Evolutionary conservation across 2,113 vertebrate species (phyloP).

Genomic region (Sorex araneus): DNA sequence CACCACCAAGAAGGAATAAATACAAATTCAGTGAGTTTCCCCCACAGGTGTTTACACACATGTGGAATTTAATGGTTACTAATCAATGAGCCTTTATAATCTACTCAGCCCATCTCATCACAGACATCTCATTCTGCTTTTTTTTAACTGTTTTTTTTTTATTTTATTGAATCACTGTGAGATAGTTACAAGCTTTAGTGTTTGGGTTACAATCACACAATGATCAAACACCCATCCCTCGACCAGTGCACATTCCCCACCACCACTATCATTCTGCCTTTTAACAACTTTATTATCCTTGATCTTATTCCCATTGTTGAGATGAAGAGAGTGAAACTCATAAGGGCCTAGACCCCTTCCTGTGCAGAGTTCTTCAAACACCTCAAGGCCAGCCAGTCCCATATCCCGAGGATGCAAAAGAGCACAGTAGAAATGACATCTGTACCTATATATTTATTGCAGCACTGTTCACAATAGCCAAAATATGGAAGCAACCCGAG

Average conservation of each 20-base stretch:
- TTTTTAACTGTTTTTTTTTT: too few relatives aligned
- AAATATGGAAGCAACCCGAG: too few relatives aligned
- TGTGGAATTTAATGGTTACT: not conserved
- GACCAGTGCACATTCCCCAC: too few relatives aligned
- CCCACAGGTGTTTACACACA: not conserved
- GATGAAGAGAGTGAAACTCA: not conserved
- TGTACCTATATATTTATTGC: too few relatives aligned
- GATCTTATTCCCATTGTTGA: not conserved
- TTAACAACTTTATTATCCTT: not conserved
- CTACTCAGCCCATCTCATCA: not conserved
- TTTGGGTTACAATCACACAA: too few relatives aligned
- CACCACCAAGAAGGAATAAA: not conserved
- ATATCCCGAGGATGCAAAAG: too few relatives aligned
- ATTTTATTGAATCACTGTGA: too few relatives aligned
- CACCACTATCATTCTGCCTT: not conserved
- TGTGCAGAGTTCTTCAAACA: not conserved
- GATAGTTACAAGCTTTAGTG: too few relatives aligned
- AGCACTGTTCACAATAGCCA: too few relatives aligned
- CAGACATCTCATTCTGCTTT: not conserved
- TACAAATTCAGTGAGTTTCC: not conserved
- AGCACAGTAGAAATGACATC: too few relatives aligned
- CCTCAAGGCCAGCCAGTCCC: not conserved
- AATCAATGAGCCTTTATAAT: not conserved
- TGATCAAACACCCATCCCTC: too few relatives aligned
- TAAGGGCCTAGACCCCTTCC: not conserved